Evolutionary conservation across 2,888 invertebrate genomes (phyloP).

Genomic region (Megamerina dolium): DNA sequence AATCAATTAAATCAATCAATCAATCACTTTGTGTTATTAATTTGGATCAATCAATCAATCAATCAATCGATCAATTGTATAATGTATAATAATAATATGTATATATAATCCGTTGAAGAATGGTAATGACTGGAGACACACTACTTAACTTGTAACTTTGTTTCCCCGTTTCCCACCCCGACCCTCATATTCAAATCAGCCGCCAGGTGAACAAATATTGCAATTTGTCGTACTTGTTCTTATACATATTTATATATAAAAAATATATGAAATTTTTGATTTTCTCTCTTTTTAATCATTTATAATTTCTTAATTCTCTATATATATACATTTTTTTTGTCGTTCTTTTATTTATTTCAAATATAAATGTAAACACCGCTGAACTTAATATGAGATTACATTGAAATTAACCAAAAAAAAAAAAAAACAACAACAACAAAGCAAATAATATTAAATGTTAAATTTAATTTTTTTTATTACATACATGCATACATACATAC

Average conservation of each 20-base stretch:
- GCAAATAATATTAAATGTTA: constrained; percentile 16
- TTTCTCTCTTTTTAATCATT: neutral
- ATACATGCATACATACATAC: constrained; percentile 35
- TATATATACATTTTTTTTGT: neutral
- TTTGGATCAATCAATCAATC: neutral
- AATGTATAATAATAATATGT: neutral
- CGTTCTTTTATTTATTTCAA: constrained; percentile 1
- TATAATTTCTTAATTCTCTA: neutral
- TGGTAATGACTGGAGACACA: constrained; percentile 50
- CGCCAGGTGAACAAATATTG: constrained; percentile 22
- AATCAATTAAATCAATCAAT: constrained; percentile 2
- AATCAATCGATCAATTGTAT: neutral
- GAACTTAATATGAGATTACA: neutral
- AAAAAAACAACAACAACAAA: constrained; percentile 7
- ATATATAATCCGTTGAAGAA: constrained; percentile 25
- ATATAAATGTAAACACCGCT: neutral
- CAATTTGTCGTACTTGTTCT: neutral
- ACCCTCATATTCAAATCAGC: constrained; percentile 20
- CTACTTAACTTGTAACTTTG: constrained; percentile 22
- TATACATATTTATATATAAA: too few relatives aligned
- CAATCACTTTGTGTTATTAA: neutral
- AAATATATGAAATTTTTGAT: too few relatives aligned
- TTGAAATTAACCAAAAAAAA: constrained; percentile 1
- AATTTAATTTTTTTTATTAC: constrained; percentile 25
- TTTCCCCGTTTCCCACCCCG: constrained; percentile 18